These are phyloP conservation scores for Scaptomyza pallida DNA, from an alignment of 1,140 invertebrate genomes.

Conservation along the genomic window DNA sequence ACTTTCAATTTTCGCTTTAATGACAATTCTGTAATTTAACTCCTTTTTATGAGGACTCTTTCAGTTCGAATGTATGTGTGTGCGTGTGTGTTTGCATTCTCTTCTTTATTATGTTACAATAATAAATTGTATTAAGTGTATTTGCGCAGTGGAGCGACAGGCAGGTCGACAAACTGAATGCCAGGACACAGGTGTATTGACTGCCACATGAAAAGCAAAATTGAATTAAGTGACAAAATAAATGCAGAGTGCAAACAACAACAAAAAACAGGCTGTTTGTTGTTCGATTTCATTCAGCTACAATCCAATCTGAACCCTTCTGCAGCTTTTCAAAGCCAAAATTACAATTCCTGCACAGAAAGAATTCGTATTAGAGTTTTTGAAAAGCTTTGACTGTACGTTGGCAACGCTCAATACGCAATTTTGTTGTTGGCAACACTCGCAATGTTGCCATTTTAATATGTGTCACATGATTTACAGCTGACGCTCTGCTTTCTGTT, in stretches of 20 bases:
- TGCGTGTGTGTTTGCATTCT: background rate
- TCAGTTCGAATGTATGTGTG: no score
- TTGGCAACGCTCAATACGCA: conserved; percentile 18
- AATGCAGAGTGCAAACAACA: conserved; percentile 14
- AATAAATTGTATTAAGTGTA: conserved; percentile 68
- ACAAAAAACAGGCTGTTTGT: background rate
- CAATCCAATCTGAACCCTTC: background rate
- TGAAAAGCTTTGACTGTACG: background rate
- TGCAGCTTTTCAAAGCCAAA: conserved; percentile 41
- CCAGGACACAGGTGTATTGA: conserved; percentile 53
- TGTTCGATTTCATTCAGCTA: conserved; percentile 14
- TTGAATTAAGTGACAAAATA: conserved; percentile 49
- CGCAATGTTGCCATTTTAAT: no score
- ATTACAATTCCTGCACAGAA: conserved; percentile 34
- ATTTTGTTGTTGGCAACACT: conserved; percentile 49
- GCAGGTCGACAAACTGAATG: conserved; percentile 2
- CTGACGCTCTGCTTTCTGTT: conserved; percentile 20
- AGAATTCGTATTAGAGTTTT: background rate
- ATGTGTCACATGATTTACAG: conserved; percentile 57
- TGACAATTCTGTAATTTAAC: conserved; percentile 64
- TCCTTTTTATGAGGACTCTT: conserved; percentile 48
- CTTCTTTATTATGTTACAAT: conserved; percentile 60
- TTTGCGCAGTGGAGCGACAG: conserved; percentile 28
- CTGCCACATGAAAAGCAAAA: conserved; percentile 39
- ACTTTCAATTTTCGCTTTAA: conserved; percentile 56